A percentile compares a stretch with the other conserved stretches of the same genome.
Conservation (phyloP, 2,888 invertebrate genomes). For the Branchinecta sandiegonensis region DNA sequence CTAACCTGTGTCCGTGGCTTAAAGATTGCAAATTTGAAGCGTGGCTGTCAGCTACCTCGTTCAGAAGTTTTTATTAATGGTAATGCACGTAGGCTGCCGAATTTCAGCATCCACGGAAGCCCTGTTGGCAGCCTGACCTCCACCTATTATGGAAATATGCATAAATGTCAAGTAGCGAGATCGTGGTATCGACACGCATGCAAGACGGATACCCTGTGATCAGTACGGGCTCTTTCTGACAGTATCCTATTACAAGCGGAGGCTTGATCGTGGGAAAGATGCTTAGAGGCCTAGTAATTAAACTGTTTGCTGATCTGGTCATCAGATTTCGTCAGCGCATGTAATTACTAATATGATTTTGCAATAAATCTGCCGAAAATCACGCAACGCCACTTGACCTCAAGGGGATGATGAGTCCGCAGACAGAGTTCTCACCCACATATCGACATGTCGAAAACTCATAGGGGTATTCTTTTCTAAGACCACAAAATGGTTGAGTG, state of each 20-base stretch:
- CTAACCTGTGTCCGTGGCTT: no score
- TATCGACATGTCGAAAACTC: no score
- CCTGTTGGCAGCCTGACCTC: neutral
- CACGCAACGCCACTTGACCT: neutral
- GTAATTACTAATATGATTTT: slow-evolving; percentile 11
- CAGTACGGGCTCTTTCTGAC: slow-evolving; percentile 4
- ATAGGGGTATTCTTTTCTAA: no score
- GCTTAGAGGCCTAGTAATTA: slow-evolving; percentile 2
- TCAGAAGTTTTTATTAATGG: no score
- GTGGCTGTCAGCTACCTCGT: no score
- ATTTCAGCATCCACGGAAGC: no score
- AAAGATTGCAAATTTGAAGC: no score
- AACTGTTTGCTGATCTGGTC: slow-evolving; percentile 16
- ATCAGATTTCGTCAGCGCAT: slow-evolving; percentile 4
- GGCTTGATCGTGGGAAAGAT: slow-evolving; percentile 13
- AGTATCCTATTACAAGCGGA: slow-evolving; percentile 10
- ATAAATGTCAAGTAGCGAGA: slow-evolving; percentile 7
- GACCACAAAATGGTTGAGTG: no score
- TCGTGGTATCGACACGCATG: slow-evolving; percentile 5
- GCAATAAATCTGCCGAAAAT: neutral
- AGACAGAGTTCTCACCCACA: no score
- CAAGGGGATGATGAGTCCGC: no score
- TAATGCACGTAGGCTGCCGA: no score
- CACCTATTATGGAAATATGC: slow-evolving; percentile 6
- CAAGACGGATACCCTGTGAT: slow-evolving; percentile 12